Percentiles rank a stretch among this genome's conserved stretches.
phyloP scores from a whole-genome alignment of 2,113 vertebrate genomes.

The Oryzias melastigma region DNA sequence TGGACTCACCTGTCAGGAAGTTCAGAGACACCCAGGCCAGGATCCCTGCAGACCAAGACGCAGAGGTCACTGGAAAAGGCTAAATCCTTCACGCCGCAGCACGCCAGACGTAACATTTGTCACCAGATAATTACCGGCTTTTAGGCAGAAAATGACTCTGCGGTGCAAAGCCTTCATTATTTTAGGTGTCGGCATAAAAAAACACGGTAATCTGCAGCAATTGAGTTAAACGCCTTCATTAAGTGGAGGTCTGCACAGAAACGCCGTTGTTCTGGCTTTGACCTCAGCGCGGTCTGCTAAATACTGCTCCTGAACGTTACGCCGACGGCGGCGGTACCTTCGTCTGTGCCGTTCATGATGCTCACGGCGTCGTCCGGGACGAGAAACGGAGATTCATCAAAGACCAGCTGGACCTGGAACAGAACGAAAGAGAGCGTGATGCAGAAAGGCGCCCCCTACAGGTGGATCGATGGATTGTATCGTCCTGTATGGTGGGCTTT shows the following conservation, averaged over 20 bases:
- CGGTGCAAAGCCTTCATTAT: slow-evolving; percentile 25
- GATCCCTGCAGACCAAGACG: slow-evolving; percentile 78
- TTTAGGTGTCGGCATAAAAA: slow-evolving; percentile 49
- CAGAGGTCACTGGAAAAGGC: slow-evolving; percentile 34
- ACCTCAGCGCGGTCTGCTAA: too few species aligned
- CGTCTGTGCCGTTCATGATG: slow-evolving; percentile 90
- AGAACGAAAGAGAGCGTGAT: neutral
- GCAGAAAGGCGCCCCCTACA: too few species aligned
- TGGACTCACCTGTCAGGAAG: slow-evolving; percentile 87
- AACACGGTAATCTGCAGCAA: slow-evolving; percentile 34
- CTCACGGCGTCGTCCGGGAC: slow-evolving; percentile 88
- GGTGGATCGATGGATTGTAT: too few species aligned
- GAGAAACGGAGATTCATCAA: slow-evolving; percentile 91
- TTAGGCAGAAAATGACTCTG: slow-evolving; percentile 35
- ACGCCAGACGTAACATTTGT: slow-evolving; percentile 26
- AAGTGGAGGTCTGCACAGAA: slow-evolving; percentile 23
- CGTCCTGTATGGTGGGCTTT: too few species aligned
- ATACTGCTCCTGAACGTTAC: neutral
- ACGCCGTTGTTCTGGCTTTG: neutral
- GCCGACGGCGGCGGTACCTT: slow-evolving; percentile 78
- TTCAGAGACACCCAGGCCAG: slow-evolving; percentile 96
- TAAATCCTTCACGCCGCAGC: slow-evolving; percentile 31
- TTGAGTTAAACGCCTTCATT: slow-evolving; percentile 37
- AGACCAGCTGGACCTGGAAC: slow-evolving; percentile 84
- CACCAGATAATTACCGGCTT: slow-evolving; percentile 50